These are phyloP conservation scores for Orycteropus afer DNA, from an alignment of 2,113 vertebrate genomes.

Conservation along the genomic window DNA sequence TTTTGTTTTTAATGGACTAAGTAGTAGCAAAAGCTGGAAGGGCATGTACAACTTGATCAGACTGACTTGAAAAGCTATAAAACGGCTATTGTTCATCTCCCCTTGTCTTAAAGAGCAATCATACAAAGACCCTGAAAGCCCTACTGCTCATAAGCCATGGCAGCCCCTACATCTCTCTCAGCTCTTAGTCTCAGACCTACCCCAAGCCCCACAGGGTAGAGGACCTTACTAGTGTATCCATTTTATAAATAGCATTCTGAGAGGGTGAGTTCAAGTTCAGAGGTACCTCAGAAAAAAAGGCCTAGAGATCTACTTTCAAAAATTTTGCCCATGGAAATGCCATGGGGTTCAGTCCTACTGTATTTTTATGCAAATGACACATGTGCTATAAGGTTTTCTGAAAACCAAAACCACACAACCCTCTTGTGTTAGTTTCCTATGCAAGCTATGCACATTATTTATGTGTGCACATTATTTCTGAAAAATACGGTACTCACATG, in stretches of 20 bases:
- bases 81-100: background rate
- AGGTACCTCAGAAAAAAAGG: background rate
- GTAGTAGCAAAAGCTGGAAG: background rate
- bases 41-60: background rate
- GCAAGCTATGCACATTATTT: background rate
- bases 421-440: background rate
- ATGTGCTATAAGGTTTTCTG: background rate
- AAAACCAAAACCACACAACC: background rate
- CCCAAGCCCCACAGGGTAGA: background rate
- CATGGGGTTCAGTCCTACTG: background rate
- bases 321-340: background rate
- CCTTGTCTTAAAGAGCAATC: background rate
- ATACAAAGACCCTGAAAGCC: background rate
- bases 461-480: background rate
- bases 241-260: background rate
- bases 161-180: rapidly evolving
- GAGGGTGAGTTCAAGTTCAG: background rate
- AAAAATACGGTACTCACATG: background rate
- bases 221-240: too few relatives aligned
- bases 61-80: background rate
- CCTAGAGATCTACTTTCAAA: background rate
- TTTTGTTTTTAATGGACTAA: background rate
- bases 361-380: too few relatives aligned
- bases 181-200: background rate
- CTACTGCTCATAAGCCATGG: background rate